Percentiles rank a stretch among this genome's conserved stretches.
phyloP scores from a whole-genome alignment of 2,113 vertebrate species.

The Irena cyanogastra region DNA sequence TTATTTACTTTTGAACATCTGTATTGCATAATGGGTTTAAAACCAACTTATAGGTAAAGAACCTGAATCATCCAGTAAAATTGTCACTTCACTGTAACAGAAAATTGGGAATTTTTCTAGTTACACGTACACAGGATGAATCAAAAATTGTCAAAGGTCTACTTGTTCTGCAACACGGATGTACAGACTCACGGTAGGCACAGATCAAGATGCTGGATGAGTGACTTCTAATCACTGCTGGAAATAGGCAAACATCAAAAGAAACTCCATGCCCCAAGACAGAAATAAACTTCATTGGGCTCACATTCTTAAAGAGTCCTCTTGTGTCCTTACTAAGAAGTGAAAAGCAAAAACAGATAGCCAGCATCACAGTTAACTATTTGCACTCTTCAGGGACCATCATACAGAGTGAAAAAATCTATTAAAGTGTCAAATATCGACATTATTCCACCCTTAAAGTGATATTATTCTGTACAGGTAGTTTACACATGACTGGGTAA shows the following conservation, averaged over 20 bases:
- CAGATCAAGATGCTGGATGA: not conserved
- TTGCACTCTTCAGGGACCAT: not conserved
- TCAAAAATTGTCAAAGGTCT: not conserved
- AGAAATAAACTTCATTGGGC: conserved; percentile 16
- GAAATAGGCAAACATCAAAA: conserved; percentile 25
- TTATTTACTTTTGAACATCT: conserved; percentile 36
- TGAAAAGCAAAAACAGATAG: not conserved
- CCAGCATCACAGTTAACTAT: not conserved
- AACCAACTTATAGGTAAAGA: not conserved
- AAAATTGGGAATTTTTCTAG: not conserved
- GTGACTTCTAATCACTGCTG: conserved; percentile 14
- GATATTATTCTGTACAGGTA: not conserved
- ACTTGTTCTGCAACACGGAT: not conserved
- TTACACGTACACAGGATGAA: not conserved
- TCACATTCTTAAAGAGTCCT: not conserved
- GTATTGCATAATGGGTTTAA: not conserved
- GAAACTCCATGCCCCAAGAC: not conserved
- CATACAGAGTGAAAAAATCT: not conserved
- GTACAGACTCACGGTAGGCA: not conserved
- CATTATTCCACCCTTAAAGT: not conserved
- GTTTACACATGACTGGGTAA: not conserved
- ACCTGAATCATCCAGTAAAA: not conserved
- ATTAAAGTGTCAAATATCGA: not conserved
- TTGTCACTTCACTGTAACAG: not conserved
- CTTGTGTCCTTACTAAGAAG: not conserved